Evolutionary conservation across 1,140 invertebrate genomes (phyloP), one percentile per base, ranked within the genome.

Genomic region (Diprion similis): DNA sequence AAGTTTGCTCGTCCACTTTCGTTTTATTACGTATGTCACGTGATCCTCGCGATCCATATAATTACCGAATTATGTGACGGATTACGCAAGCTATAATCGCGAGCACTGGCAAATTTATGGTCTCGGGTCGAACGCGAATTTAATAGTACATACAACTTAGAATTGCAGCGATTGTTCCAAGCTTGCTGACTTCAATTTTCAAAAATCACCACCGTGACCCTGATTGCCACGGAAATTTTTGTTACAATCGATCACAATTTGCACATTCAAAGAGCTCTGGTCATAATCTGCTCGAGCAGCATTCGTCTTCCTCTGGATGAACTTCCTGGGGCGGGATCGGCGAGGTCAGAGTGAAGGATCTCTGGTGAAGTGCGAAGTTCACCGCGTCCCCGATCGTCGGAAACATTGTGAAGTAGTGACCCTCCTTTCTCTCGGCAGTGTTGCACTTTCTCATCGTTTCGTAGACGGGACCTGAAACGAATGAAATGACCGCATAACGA

Each of bases 371-470:
- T 75, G 91, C 90, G 79, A 88, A 93, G 18, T 92, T 89, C 0
- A 93, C 92, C 0, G 93, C 93, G 79, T 94, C 93, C 77, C 93
- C 92, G 0, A 94, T 89, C 0, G 92, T 93, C 0, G 93, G 93
- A 82, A 94, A 94, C 11, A 90, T 89, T 51, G 90, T 88, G 69
- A 91, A 88, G 24, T 37, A 37, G 37, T 90, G 87, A 11, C 89
- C 85, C 59, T 89, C 82, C 47, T 89, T 90, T 0, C 83, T 75
- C 74, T 92, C 89, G 15, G 89, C 82, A 0, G 87, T 83, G 77
- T 91, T 90, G 84, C 90, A 93, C 66, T 88, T 89, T 68, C 90
- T 89, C 78, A 94, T 90, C 78, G 89, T 91, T 78, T 93, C 92
- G 75, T 91, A 88, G 1, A 93, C 90, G 13, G 90, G 90, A 72